phyloP scores from a whole-genome alignment of 2,888 invertebrate genomes.

The Pandemis corylana region DNA sequence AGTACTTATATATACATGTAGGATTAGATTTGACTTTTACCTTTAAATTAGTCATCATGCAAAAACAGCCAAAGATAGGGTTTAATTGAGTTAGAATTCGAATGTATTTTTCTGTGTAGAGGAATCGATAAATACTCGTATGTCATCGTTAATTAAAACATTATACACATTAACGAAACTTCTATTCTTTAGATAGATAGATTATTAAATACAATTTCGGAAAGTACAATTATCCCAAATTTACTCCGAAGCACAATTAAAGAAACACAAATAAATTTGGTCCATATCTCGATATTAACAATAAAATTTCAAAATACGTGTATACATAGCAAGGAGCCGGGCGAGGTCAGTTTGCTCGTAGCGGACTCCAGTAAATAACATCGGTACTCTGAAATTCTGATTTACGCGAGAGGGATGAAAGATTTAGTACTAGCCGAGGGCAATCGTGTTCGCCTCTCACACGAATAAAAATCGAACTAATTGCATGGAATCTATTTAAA shows the following conservation, averaged over 20 bases:
- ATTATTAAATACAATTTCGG: too few species aligned
- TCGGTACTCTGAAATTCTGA: conserved; percentile 40
- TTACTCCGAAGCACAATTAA: not conserved
- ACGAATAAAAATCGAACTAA: conserved; percentile 39
- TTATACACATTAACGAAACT: too few species aligned
- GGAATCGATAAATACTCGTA: too few species aligned
- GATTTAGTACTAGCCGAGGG: conserved; percentile 38
- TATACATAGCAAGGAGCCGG: conserved; percentile 45
- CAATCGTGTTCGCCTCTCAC: conserved; percentile 28
- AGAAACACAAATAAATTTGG: too few species aligned
- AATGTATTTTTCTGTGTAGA: too few species aligned
- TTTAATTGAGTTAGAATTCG: too few species aligned
- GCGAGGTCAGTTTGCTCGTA: conserved; percentile 38
- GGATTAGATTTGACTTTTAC: too few species aligned
- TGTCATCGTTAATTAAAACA: too few species aligned
- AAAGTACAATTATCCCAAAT: too few species aligned
- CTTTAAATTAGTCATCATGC: too few species aligned
- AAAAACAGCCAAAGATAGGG: too few species aligned
- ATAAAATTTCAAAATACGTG: conserved; percentile 9
- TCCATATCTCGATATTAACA: not conserved
- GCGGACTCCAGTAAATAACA: conserved; percentile 36
- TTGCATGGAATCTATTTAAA: conserved; percentile 39
- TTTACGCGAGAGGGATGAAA: conserved; percentile 40
- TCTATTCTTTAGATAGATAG: too few species aligned
- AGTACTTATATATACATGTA: not conserved